Evolutionary conservation across 2,113 vertebrate genomes (phyloP).

Genomic region (Aptenodytes patagonicus): DNA sequence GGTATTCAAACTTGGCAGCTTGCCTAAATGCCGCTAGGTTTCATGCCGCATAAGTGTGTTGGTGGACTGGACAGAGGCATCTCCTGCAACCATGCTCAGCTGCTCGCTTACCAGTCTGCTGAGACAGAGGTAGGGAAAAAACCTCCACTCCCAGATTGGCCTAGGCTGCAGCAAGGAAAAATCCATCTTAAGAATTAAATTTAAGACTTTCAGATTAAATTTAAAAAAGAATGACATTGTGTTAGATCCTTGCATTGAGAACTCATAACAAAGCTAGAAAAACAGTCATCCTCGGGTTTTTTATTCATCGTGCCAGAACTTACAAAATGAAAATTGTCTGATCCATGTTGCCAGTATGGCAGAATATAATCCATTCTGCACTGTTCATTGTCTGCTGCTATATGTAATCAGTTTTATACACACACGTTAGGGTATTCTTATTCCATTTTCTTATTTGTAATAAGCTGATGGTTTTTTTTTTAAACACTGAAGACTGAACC

Average conservation of each 20-base stretch:
- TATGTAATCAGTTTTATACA: not conserved
- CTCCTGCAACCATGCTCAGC: not conserved
- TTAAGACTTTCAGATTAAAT: not conserved
- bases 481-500: not conserved
- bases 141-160: not conserved
- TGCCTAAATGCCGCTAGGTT: not conserved
- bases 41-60: not conserved
- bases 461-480: not conserved
- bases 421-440: not conserved
- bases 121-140: not conserved
- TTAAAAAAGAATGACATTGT: not conserved
- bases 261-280: not conserved
- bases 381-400: not conserved
- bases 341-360: not conserved
- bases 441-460: not conserved
- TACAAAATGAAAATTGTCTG: not conserved
- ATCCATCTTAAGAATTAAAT: not conserved
- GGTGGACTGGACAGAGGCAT: not conserved
- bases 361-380: not conserved
- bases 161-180: not conserved
- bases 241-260: not conserved
- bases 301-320: not conserved
- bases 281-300: not conserved
- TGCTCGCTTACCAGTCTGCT: not conserved
- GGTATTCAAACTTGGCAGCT: not conserved